Evolutionary conservation across 2,797 vertebrate genomes (phyloP), one percentile per base, ranked within the genome.

Genomic region (Ceryle rudis): DNA sequence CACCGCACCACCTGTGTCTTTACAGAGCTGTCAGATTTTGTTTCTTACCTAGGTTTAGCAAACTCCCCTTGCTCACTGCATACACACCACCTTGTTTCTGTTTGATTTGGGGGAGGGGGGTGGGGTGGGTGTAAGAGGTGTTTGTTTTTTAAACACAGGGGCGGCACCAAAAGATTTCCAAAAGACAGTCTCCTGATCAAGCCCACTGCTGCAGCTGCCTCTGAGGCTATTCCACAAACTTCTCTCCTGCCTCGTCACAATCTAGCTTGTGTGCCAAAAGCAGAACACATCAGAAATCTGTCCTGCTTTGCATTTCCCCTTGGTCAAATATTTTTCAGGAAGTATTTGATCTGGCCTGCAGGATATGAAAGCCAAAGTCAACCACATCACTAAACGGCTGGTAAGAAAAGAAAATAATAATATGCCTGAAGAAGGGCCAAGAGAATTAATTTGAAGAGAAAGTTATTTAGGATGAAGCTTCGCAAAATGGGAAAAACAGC

Each of bases 261-360:
- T 26, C 42, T 7, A 75, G 73, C 41, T 57, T 17, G 25, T 9
- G 21, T 1, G 3, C 64, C 77, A 78, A 90, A 92, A 94, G 73
- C 70, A 67, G 52, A 90, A 58, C 39, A 13, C 0, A 6, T 31
- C 81, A 86, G 82, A 91, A 95, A 86, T 89, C 83, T 64, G 41
- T 71, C 83, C 71, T 85, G 90, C 73, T 73, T 81, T 84, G 58
- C n/a, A 55, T 92, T 93, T 92, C 90, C 80, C 62, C 62, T 77
- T 75, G 86, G 90, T 90, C 94, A 94, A 89, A 77, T 92, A 71
- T 94, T 95, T 95, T 95, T 97, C 92, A 94, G 95, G 92, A 97
- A 97, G 90, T 85, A 93, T 88, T 80, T 93, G 73, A 96, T 82
- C 51, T 67, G 86, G 88, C 67, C 88, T 93, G 67, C 77, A 94